A percentile compares a stretch with the other conserved stretches of the same genome.
Evolutionary conservation across 2,888 invertebrate genomes (phyloP).

Genomic region (Melinaea menophilus): DNA sequence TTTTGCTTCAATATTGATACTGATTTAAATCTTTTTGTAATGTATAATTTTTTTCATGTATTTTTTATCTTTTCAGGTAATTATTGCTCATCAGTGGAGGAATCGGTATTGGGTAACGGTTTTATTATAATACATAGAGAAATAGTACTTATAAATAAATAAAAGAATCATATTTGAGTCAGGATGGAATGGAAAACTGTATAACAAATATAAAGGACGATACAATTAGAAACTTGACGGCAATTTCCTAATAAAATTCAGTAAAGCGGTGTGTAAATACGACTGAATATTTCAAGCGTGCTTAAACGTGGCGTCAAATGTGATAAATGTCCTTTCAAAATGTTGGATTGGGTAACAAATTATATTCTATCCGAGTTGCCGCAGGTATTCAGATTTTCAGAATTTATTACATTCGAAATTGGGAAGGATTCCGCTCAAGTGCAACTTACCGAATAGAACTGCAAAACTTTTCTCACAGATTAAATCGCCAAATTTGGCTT

Average conservation of each 20-base stretch:
- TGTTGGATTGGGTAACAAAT: constrained; percentile 36
- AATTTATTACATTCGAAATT: constrained; percentile 46
- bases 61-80: too few species aligned
- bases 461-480: constrained; percentile 33
- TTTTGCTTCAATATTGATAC: too few species aligned
- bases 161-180: too few species aligned
- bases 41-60: too few species aligned
- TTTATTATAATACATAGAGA: too few species aligned
- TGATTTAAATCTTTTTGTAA: too few species aligned
- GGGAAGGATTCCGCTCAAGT: constrained; percentile 35
- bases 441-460: constrained; percentile 29
- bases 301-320: constrained; percentile 32
- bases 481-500: constrained; percentile 2
- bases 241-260: constrained; percentile 19
- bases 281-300: constrained; percentile 31
- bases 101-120: too few species aligned
- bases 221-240: constrained; percentile 8
- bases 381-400: constrained; percentile 44
- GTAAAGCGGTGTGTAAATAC: constrained; percentile 24
- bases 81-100: too few species aligned
- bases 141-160: too few species aligned
- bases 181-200: too few species aligned
- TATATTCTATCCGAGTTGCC: constrained; percentile 37
- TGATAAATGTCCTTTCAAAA: constrained; percentile 36
- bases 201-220: neutral